A percentile compares a stretch with the other conserved stretches of the same genome.
phyloP scores from a whole-genome alignment of 2,888 invertebrate genomes.

The Ypsolopha sequella region DNA sequence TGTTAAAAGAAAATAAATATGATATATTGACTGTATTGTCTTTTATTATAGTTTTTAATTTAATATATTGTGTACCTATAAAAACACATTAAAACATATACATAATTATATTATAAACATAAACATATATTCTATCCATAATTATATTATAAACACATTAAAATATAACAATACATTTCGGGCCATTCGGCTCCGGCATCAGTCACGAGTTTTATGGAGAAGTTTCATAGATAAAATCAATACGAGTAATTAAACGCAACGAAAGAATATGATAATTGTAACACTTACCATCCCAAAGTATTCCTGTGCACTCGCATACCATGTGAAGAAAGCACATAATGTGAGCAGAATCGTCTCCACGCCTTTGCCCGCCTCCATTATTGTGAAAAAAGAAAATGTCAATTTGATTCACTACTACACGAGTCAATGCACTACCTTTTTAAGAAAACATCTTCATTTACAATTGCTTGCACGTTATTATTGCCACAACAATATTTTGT shows the following conservation, averaged over 20 bases:
- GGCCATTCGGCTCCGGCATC: too few species aligned
- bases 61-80: too few species aligned
- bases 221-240: neutral
- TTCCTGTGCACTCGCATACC: constrained; percentile 43
- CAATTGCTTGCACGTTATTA: neutral
- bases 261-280: neutral
- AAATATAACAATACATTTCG: too few species aligned
- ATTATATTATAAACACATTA: too few species aligned
- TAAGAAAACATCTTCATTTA: constrained; percentile 4
- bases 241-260: neutral
- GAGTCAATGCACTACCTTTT: constrained; percentile 6
- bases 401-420: neutral
- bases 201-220: neutral
- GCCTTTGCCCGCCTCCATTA: constrained; percentile 30
- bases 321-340: constrained; percentile 53
- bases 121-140: too few species aligned
- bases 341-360: constrained; percentile 19
- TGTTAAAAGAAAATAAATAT: too few species aligned
- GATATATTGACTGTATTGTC: too few species aligned
- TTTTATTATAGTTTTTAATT: too few species aligned
- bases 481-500: too few species aligned
- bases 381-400: constrained; percentile 12
- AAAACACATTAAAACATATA: too few species aligned
- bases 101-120: too few species aligned
- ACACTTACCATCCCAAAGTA: constrained; percentile 59